Evolutionary conservation across 2,113 vertebrate species (phyloP), one percentile per base, ranked within the genome.

Genomic region (Salvelinus namaycush): DNA sequence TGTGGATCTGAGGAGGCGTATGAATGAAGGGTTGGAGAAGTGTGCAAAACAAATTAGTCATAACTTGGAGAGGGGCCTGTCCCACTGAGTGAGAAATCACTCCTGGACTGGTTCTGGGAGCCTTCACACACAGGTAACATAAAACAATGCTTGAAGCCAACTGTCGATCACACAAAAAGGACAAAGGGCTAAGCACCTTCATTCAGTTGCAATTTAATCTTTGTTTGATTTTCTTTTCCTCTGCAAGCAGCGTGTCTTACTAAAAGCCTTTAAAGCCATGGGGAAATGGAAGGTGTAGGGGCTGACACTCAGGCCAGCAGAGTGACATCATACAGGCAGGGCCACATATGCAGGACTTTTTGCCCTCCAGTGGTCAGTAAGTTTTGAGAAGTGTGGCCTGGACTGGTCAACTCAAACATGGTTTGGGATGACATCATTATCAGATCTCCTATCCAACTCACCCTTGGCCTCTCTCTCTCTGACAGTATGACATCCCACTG

Each of bases 341-440:
- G 68, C 39, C 51, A 5, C 16, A 18, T 51, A 14, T 54, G 16
- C 49, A 54, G 49, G 49, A 54, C 13, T 16, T 1, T 54, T 31
- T 31, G 64, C 44, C 67, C 72, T 29, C 4, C 49, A 68, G 48
- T 51, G 72, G 71, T 79, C 60, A 39, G 24, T 64, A 9, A 26
- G 76, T 48, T 75, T 59, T 49, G 34, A 62, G 69, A 73, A 31
- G 39, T 48, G 59, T 76, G 51, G 16, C 16, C 51, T 54, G 69
- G 73, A 67, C 16, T 24, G 66, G 60, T 67, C 59, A 20, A 65
- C 44, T 24, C 9, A 67, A 78, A 80, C 51, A 74, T 68, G 73
- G 9, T 44, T 34, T 44, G 39, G 39, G 39, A 44, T 73, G 68
- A 74, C 85, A 20, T 81, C 81, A 70, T 72, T 48, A 73, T 1